Conservation (phyloP, 2,113 vertebrate species). For the Anguilla japonica region DNA sequence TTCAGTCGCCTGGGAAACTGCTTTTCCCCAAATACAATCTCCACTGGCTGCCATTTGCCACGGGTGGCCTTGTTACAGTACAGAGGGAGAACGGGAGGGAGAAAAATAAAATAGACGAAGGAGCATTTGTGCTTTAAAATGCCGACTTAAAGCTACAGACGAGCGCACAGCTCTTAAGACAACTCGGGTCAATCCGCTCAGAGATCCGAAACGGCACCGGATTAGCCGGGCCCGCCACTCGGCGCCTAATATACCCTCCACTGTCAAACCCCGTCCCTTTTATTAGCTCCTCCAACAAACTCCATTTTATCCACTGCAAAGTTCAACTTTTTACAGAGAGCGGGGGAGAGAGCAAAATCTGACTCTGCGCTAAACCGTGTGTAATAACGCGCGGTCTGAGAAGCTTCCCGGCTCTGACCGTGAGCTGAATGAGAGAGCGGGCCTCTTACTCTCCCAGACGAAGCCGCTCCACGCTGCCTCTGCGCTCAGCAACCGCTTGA, state of each 20-base stretch:
- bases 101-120: conserved; percentile 2
- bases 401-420: not conserved
- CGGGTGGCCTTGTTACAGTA: not conserved
- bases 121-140: conserved; percentile 39
- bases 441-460: not conserved
- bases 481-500: not conserved
- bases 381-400: not conserved
- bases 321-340: not conserved
- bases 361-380: not conserved
- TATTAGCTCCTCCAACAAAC: conserved; percentile 63
- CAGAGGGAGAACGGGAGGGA: not conserved
- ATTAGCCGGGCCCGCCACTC: conserved; percentile 60
- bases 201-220: conserved; percentile 58
- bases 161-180: conserved; percentile 57
- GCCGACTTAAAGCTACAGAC: conserved; percentile 53
- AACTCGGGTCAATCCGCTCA: conserved; percentile 65
- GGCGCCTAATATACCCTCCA: conserved; percentile 58
- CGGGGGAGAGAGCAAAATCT: not conserved
- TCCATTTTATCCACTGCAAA: conserved; percentile 55
- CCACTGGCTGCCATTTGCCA: not conserved
- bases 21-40: not conserved
- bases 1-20: conserved; percentile 11
- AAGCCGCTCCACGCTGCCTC: not conserved
- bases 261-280: conserved; percentile 55
- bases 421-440: not conserved